Evolutionary conservation across 2,797 vertebrate species (phyloP).

Genomic region (Scyliorhinus canicula): DNA sequence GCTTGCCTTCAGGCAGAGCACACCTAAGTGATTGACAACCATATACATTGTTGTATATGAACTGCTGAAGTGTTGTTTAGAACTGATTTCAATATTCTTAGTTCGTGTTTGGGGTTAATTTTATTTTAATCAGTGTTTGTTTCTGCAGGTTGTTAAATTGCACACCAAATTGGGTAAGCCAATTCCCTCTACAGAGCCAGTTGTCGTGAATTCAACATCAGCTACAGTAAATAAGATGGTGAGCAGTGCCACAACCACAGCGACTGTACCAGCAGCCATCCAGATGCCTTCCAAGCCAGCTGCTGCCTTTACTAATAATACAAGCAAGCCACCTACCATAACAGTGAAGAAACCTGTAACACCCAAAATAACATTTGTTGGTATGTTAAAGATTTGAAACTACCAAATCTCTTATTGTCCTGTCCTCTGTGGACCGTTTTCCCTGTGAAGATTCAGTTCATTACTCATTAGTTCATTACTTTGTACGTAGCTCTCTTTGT

Average conservation of each 20-base stretch:
- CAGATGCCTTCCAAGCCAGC: constrained; percentile 45
- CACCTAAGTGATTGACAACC: not conserved
- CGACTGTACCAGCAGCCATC: constrained; percentile 49
- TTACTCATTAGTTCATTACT: not conserved
- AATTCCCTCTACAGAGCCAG: constrained; percentile 67
- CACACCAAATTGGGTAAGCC: constrained; percentile 77
- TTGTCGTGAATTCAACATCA: constrained; percentile 57
- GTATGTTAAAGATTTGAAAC: constrained; percentile 52
- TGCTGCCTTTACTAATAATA: not conserved
- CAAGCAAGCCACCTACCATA: constrained; percentile 25
- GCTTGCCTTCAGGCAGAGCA: too few species aligned
- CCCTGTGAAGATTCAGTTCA: not conserved
- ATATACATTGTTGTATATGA: not conserved
- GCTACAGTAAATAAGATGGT: constrained; percentile 38
- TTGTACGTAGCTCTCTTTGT: not conserved
- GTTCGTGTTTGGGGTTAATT: not conserved
- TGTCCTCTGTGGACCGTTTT: not conserved
- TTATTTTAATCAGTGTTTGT: not conserved
- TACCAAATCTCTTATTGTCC: not conserved
- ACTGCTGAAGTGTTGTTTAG: not conserved
- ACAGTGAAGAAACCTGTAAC: constrained; percentile 52
- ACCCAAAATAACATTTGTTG: constrained; percentile 51
- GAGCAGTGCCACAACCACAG: constrained; percentile 49
- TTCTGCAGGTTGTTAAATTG: constrained; percentile 70
- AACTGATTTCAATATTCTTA: not conserved